These are phyloP conservation scores for Heteromormyrus szaboi DNA, from an alignment of 2,797 vertebrate genomes.

Conservation along the genomic window DNA sequence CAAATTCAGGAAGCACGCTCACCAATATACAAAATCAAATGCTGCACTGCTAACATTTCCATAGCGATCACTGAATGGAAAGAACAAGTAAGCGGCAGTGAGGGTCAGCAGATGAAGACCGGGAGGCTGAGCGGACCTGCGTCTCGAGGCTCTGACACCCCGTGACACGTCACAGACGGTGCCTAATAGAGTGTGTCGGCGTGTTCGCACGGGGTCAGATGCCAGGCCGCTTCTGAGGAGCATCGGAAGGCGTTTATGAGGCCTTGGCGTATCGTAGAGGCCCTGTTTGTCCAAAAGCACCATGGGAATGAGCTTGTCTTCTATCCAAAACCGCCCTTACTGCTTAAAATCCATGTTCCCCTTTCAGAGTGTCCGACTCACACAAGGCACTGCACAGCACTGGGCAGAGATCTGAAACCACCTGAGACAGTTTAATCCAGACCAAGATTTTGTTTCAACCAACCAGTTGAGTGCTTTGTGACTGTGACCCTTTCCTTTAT, in stretches of 20 bases:
- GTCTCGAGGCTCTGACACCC: not conserved
- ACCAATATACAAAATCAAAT: not conserved
- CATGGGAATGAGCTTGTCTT: not conserved
- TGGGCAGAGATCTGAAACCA: not conserved
- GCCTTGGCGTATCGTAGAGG: not conserved
- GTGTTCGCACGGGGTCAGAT: not conserved
- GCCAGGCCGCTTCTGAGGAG: not conserved
- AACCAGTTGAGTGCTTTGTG: not conserved
- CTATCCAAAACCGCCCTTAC: not conserved
- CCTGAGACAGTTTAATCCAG: not conserved
- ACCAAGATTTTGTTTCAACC: not conserved
- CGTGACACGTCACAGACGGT: not conserved
- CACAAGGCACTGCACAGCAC: not conserved
- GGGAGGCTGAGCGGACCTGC: not conserved
- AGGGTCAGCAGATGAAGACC: not conserved
- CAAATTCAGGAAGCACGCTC: not conserved
- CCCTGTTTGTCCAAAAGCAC: not conserved
- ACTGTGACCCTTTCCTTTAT: not conserved
- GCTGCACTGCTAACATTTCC: not conserved
- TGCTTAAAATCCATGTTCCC: not conserved
- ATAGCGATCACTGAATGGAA: not conserved
- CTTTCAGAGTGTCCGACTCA: not conserved
- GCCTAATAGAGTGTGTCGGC: not conserved
- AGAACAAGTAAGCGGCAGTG: not conserved
- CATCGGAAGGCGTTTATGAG: not conserved